Evolutionary conservation across 2,888 invertebrate genomes (phyloP).

Genomic region (Dexiosoma caninum): DNA sequence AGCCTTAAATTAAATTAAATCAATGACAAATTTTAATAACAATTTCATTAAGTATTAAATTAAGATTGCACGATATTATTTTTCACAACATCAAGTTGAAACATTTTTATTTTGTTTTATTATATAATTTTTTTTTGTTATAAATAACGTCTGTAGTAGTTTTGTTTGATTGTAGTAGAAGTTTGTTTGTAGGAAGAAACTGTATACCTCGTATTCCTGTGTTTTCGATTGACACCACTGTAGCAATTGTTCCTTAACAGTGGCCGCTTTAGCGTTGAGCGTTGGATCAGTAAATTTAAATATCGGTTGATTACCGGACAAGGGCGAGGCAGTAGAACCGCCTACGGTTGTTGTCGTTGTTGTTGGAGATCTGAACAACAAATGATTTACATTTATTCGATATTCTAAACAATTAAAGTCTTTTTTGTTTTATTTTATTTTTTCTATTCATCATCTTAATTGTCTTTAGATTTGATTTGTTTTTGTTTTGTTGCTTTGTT

Average conservation of each 20-base stretch:
- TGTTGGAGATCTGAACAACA: constrained; percentile 84
- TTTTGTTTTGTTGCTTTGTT: constrained; percentile 44
- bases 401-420: constrained; percentile 21
- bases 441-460: constrained; percentile 28
- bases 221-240: constrained; percentile 99
- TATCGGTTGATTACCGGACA: constrained; percentile 82
- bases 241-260: constrained; percentile 97
- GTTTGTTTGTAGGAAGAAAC: constrained; percentile 44
- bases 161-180: constrained; percentile 45
- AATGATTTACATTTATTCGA: constrained; percentile 55
- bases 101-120: constrained; percentile 44
- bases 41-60: constrained; percentile 17
- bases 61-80: constrained; percentile 54
- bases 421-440: constrained; percentile 14
- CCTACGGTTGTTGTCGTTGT: constrained; percentile 83
- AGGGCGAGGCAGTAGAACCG: constrained; percentile 67
- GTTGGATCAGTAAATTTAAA: constrained; percentile 95
- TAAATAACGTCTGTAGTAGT: constrained; percentile 45
- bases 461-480: constrained; percentile 30
- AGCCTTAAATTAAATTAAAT: constrained; percentile 3
- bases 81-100: constrained; percentile 49
- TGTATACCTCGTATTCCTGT: constrained; percentile 94
- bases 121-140: constrained; percentile 40
- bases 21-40: constrained; percentile 7
- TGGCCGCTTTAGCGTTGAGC: constrained; percentile 93